Evolutionary conservation across 2,113 vertebrate species (phyloP).

Genomic region (Pluvialis apricaria): DNA sequence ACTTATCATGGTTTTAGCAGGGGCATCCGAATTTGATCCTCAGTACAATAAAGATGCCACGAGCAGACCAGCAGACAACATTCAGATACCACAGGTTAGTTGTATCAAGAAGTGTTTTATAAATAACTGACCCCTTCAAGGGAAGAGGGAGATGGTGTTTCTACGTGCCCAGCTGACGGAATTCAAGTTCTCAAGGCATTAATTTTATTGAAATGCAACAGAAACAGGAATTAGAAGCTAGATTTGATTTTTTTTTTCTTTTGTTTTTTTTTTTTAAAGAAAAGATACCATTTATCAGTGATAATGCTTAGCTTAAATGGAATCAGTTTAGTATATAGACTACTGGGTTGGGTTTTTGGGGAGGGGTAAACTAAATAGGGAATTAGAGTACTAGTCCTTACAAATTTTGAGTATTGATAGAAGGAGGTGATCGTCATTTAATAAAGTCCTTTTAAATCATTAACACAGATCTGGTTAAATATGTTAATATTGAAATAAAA

Average conservation of each 20-base stretch:
- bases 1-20: conserved; percentile 93
- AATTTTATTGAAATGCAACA: not conserved
- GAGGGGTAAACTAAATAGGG: not conserved
- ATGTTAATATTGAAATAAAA: not conserved
- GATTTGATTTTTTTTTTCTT: not conserved
- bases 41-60: conserved; percentile 98
- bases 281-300: not conserved
- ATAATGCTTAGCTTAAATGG: not conserved
- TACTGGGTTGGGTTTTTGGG: not conserved
- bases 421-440: not conserved
- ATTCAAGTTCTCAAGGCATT: not conserved
- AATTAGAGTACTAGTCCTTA: not conserved
- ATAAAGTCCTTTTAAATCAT: not conserved
- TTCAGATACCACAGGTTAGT: conserved; percentile 94
- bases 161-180: not conserved
- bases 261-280: not conserved
- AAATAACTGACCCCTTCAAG: not conserved
- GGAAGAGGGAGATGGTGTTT: not conserved
- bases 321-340: not conserved
- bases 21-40: conserved; percentile 96
- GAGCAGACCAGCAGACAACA: conserved; percentile 94
- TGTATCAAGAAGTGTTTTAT: not conserved
- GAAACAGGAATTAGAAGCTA: not conserved
- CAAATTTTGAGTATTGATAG: not conserved
- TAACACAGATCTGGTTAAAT: not conserved